These are phyloP conservation scores for Halcyon leucocephala DNA, from an alignment of 2,797 vertebrate species.

Conservation along the genomic window DNA sequence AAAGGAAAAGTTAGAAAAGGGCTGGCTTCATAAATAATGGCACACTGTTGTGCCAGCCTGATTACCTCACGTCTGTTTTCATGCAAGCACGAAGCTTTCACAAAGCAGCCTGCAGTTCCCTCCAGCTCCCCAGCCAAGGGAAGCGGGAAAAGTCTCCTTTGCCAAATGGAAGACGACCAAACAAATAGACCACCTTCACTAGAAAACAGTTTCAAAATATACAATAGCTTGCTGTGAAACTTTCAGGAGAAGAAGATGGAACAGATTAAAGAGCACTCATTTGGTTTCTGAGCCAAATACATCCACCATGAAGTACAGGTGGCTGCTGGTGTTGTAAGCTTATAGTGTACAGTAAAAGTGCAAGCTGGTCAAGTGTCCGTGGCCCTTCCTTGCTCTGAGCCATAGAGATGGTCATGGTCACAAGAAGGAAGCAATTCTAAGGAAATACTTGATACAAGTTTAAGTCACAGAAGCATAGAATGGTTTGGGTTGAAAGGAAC, in stretches of 20 bases:
- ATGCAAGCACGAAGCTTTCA: neutral
- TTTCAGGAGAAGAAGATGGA: neutral
- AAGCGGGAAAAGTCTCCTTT: slow-evolving; percentile 8
- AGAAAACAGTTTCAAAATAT: slow-evolving; percentile 13
- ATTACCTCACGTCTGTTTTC: slow-evolving; percentile 57
- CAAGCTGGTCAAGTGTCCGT: accelerated
- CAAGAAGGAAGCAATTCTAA: neutral
- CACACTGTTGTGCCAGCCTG: slow-evolving; percentile 42
- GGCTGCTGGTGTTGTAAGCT: neutral
- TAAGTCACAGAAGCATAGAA: neutral
- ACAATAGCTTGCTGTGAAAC: neutral
- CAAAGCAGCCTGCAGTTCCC: neutral
- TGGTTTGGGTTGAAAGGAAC: neutral
- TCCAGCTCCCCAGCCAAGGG: slow-evolving; percentile 2
- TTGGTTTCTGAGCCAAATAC: neutral
- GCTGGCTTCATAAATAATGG: slow-evolving; percentile 60
- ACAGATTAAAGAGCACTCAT: neutral
- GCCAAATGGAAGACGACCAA: neutral
- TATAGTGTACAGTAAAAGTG: accelerated
- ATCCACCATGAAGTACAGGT: accelerated
- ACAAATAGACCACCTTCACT: neutral
- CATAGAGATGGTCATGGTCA: accelerated
- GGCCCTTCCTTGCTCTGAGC: neutral
- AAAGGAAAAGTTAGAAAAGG: slow-evolving; percentile 65
- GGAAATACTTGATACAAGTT: neutral